Conservation (phyloP, 2,797 vertebrate species). For the Molossus molossus region DNA sequence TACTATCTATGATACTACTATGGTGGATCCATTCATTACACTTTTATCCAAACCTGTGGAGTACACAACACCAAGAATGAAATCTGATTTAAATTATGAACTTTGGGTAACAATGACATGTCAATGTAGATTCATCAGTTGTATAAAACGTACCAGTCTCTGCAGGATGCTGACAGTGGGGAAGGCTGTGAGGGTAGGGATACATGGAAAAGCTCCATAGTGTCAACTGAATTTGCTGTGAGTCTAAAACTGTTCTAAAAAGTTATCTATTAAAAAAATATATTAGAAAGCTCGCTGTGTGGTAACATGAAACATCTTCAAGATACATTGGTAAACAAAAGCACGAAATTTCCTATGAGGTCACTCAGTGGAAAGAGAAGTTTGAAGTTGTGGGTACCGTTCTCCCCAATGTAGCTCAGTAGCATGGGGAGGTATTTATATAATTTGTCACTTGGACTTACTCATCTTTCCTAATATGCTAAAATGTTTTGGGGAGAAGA, state of each 20-base stretch:
- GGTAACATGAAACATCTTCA: not conserved
- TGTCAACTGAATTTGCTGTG: not conserved
- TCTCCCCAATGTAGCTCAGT: not conserved
- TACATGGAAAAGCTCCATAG: not conserved
- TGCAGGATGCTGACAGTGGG: not conserved
- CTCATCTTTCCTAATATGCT: slow-evolving; percentile 4
- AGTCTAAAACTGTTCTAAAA: not conserved
- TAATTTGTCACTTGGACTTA: not conserved
- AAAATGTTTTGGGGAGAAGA: not conserved
- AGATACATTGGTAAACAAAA: not conserved
- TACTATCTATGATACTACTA: not conserved
- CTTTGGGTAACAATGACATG: not conserved
- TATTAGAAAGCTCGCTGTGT: not conserved
- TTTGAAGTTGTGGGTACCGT: not conserved
- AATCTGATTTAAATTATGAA: not conserved
- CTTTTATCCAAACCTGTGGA: not conserved
- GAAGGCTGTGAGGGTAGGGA: not conserved
- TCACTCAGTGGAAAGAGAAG: not conserved
- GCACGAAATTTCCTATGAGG: not conserved
- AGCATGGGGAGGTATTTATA: not conserved
- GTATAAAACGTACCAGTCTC: not conserved
- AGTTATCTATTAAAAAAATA: not conserved
- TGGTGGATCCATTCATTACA: no score
- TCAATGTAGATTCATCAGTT: not conserved
- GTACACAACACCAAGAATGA: not conserved